Evolutionary conservation across 2,113 vertebrate species (phyloP).

Genomic region (Riparia riparia): DNA sequence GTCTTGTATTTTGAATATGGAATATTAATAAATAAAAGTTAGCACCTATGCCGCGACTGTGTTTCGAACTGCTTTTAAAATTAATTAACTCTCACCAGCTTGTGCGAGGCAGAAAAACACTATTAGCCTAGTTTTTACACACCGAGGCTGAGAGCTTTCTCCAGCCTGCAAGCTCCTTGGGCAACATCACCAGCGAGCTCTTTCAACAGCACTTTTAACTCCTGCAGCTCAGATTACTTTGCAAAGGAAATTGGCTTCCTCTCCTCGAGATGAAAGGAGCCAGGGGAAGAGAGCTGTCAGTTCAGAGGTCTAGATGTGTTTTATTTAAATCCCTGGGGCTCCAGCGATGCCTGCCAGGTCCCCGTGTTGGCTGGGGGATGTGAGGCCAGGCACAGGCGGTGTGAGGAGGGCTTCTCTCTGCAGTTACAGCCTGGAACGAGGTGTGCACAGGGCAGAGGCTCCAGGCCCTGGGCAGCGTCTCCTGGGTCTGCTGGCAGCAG

Average conservation of each 20-base stretch:
- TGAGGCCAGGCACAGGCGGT: not conserved
- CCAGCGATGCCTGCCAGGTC: not conserved
- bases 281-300: not conserved
- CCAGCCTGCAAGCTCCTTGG: not conserved
- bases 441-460: not conserved
- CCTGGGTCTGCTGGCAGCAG: not conserved
- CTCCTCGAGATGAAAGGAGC: not conserved
- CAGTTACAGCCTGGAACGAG: not conserved
- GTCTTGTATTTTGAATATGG: not conserved
- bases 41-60: not conserved
- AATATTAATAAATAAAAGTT: slow-evolving; percentile 32
- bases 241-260: slow-evolving; percentile 38
- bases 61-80: slow-evolving; percentile 25
- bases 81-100: slow-evolving; percentile 25
- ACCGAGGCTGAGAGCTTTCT: not conserved
- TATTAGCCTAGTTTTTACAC: slow-evolving; percentile 34
- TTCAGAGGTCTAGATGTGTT: not conserved
- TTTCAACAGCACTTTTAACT: slow-evolving; percentile 22
- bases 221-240: slow-evolving; percentile 24
- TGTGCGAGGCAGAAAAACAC: slow-evolving; percentile 13
- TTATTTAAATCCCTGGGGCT: not conserved
- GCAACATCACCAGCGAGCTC: not conserved
- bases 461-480: accelerated
- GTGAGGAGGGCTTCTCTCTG: not conserved
- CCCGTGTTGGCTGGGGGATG: no score